phyloP scores from a whole-genome alignment of 2,113 vertebrate genomes.

The Phycodurus eques region DNA sequence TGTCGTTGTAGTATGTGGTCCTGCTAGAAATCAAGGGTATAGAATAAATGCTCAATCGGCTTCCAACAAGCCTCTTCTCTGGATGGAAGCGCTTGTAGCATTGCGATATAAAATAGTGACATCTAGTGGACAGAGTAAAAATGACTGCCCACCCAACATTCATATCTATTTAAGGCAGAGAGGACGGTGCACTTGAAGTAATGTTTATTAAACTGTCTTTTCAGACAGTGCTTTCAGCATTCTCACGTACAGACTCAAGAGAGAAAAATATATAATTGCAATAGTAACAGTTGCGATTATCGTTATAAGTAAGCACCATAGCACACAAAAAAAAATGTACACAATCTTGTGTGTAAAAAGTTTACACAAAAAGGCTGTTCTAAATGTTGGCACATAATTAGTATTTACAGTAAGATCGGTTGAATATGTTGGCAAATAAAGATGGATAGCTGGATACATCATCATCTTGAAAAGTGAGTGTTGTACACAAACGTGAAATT shows the following conservation, averaged over 20 bases:
- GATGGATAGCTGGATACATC: constrained; percentile 5
- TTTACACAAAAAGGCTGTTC: constrained; percentile 21
- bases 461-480: constrained; percentile 13
- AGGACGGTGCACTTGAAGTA: background rate
- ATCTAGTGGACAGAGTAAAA: constrained; percentile 17
- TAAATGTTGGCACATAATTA: constrained; percentile 49
- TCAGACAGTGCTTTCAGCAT: constrained; percentile 6
- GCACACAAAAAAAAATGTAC: constrained; percentile 33
- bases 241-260: constrained; percentile 22
- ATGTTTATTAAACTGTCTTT: constrained; percentile 24
- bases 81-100: background rate
- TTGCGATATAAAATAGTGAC: background rate
- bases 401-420: constrained; percentile 39
- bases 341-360: constrained; percentile 49
- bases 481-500: constrained; percentile 31
- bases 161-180: background rate
- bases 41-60: no score
- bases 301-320: constrained; percentile 45
- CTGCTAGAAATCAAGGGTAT: no score
- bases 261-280: constrained; percentile 8
- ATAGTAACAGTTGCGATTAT: constrained; percentile 45
- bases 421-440: constrained; percentile 26
- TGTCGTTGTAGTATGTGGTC: no score
- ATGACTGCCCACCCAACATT: background rate
- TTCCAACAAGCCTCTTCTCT: background rate